phyloP scores from a whole-genome alignment of 2,888 invertebrate species.

The Hesperia comma region DNA sequence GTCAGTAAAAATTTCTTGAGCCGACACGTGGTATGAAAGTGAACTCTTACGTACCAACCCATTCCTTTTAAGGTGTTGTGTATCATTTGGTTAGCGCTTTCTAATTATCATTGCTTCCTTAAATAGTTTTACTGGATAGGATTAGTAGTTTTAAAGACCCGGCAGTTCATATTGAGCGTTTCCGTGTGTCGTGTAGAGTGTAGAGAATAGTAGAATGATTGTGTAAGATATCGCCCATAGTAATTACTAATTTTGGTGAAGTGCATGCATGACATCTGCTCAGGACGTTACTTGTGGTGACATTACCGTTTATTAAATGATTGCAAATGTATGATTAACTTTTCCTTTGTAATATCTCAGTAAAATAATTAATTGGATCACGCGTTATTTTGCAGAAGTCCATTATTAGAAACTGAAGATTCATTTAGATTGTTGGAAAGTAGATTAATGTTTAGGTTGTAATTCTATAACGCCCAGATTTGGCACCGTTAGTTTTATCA shows the following conservation, averaged over 20 bases:
- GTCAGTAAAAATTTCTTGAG: constrained; percentile 28
- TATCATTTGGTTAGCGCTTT: constrained; percentile 31
- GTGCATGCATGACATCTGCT: too few relatives aligned
- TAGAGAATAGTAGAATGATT: background rate
- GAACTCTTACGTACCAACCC: constrained; percentile 9
- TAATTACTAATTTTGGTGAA: background rate
- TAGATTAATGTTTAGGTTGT: too few relatives aligned
- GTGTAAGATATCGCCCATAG: background rate
- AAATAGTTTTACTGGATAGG: constrained; percentile 27
- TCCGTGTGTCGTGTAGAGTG: constrained; percentile 15
- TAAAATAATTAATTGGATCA: too few relatives aligned
- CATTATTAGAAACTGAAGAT: too few relatives aligned
- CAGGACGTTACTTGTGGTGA: too few relatives aligned
- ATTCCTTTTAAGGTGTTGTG: constrained; percentile 26
- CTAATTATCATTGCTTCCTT: constrained; percentile 35
- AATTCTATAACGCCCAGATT: too few relatives aligned
- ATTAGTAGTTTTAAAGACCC: constrained; percentile 21
- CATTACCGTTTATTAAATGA: too few relatives aligned
- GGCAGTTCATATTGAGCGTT: constrained; percentile 20
- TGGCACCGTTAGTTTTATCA: too few relatives aligned
- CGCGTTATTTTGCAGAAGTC: too few relatives aligned
- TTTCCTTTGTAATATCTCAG: too few relatives aligned
- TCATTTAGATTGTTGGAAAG: too few relatives aligned
- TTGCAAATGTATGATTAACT: too few relatives aligned
- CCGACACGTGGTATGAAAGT: constrained; percentile 24